Conservation (phyloP, 2,888 invertebrate genomes). For the Protula sp. region DNA sequence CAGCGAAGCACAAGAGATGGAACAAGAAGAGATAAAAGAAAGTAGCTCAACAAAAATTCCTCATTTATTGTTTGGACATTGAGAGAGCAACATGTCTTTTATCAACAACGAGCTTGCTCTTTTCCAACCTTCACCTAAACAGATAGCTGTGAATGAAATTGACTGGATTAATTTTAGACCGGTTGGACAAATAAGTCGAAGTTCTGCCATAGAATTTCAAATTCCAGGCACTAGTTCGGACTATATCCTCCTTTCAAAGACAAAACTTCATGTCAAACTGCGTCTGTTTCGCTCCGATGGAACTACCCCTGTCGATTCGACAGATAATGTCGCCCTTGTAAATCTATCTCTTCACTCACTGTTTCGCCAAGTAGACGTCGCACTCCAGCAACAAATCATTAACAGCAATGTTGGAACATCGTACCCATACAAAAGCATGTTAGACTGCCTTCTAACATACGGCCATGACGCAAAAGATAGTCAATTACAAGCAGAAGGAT, state of each 20-base stretch:
- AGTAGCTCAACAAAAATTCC: background rate
- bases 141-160: background rate
- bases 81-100: too few relatives aligned
- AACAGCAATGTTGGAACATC: background rate
- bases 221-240: background rate
- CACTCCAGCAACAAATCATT: conserved; percentile 1
- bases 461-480: background rate
- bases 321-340: background rate
- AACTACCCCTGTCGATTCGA: background rate
- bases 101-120: background rate
- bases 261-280: background rate
- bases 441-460: background rate
- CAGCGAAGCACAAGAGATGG: background rate
- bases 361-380: conserved; percentile 4
- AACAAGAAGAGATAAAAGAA: background rate
- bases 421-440: background rate
- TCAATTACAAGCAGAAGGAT: background rate
- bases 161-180: conserved; percentile 3
- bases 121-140: background rate
- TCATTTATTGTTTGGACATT: too few relatives aligned
- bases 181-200: background rate
- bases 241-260: background rate
- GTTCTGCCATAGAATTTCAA: conserved; percentile 1
- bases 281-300: background rate
- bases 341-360: background rate